These are phyloP conservation scores for Archivesica marissinica DNA, from an alignment of 1,140 invertebrate species.

Conservation along the genomic window DNA sequence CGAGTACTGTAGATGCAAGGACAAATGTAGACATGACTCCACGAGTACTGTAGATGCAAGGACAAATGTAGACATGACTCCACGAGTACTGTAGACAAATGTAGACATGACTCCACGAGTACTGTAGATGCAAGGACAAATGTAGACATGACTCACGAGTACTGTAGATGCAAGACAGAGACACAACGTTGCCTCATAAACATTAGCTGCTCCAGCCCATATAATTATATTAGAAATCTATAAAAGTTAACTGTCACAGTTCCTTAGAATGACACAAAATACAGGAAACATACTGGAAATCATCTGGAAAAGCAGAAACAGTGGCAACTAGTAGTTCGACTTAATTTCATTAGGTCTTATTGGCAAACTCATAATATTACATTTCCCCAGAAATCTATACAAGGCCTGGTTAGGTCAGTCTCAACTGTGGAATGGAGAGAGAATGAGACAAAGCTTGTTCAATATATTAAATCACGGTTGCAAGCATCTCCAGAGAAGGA, in stretches of 20 bases:
- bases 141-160: too few species aligned
- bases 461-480: background rate
- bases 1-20: too few species aligned
- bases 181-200: too few species aligned
- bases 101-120: too few species aligned
- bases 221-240: too few species aligned
- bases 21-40: too few species aligned
- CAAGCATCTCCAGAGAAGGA: background rate
- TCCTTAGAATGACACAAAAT: background rate
- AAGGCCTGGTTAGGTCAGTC: background rate
- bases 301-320: background rate
- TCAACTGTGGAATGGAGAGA: background rate
- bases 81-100: too few species aligned
- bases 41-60: too few species aligned
- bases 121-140: too few species aligned
- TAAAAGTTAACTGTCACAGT: background rate
- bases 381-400: constrained; percentile 20
- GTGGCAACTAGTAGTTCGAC: constrained; percentile 2
- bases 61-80: too few species aligned
- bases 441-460: background rate
- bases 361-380: constrained; percentile 25
- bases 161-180: too few species aligned
- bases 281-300: background rate
- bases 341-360: constrained; percentile 23
- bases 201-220: too few species aligned